Conservation (phyloP, 2,113 vertebrate genomes). For the Myrmophylax atrothorax region DNA sequence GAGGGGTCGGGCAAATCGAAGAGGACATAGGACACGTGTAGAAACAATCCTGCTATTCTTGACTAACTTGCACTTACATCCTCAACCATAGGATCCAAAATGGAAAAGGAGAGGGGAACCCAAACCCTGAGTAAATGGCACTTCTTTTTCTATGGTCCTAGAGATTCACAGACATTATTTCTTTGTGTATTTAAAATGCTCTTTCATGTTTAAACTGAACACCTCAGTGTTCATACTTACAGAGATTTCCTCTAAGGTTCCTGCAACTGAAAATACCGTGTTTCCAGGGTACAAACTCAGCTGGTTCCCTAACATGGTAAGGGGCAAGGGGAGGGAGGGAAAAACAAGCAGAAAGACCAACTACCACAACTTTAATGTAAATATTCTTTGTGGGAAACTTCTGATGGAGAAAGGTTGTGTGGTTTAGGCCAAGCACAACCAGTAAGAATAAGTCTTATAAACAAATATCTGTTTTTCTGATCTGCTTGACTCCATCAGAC, state of each 20-base stretch:
- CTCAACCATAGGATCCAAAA: not conserved
- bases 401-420: not conserved
- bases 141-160: not conserved
- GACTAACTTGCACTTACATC: not conserved
- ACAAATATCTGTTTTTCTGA: not conserved
- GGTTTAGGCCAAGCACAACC: not conserved
- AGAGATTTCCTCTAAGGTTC: not conserved
- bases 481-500: not conserved
- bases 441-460: not conserved
- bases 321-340: no score
- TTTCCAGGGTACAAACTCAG: not conserved
- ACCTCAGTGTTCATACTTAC: not conserved
- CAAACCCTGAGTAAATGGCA: rapidly evolving
- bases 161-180: rapidly evolving
- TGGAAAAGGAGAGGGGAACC: rapidly evolving
- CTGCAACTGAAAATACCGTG: not conserved
- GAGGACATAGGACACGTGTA: not conserved
- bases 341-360: not conserved
- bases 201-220: not conserved
- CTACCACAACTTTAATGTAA: not conserved
- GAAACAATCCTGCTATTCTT: not conserved
- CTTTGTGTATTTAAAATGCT: not conserved
- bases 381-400: not conserved
- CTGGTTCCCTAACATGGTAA: not conserved
- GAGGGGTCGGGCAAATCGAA: rapidly evolving